Evolutionary conservation across 2,888 invertebrate genomes (phyloP).

Genomic region (Phlogophora meticulosa): DNA sequence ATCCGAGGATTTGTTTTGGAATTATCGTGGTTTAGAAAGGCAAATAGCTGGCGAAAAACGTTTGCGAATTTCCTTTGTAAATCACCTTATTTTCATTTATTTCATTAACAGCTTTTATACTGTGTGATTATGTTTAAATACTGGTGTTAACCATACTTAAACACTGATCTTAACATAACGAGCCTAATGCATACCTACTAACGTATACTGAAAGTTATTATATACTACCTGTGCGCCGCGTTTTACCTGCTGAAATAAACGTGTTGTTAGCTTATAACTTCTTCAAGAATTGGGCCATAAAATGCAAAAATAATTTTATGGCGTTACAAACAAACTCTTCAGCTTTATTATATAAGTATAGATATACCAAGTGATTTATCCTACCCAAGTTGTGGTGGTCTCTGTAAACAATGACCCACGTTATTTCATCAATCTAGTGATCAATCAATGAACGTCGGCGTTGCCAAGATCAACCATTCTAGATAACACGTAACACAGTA

Average conservation of each 20-base stretch:
- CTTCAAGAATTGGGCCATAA: no score
- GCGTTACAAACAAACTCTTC: no score
- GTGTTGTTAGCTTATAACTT: no score
- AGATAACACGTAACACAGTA: slow-evolving; percentile 15
- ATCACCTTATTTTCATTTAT: neutral
- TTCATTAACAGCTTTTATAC: neutral
- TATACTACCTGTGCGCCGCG: no score
- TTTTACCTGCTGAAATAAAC: no score
- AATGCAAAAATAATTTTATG: no score
- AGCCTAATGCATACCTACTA: neutral
- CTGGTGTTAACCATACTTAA: no score
- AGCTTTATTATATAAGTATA: no score
- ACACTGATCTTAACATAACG: no score
- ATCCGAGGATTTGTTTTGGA: slow-evolving; percentile 20
- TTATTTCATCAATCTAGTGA: slow-evolving; percentile 41
- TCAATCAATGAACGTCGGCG: slow-evolving; percentile 40
- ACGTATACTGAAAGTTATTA: neutral
- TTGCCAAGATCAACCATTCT: slow-evolving; percentile 15
- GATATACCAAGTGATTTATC: slow-evolving; percentile 21
- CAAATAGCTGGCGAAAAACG: slow-evolving; percentile 2
- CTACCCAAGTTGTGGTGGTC: neutral
- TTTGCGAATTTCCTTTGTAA: neutral
- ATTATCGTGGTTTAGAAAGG: neutral
- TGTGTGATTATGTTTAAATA: no score
- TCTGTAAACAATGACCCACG: slow-evolving; percentile 17